These are phyloP conservation scores for Ladona fulva DNA, from an alignment of 1,140 invertebrate species.

Conservation along the genomic window DNA sequence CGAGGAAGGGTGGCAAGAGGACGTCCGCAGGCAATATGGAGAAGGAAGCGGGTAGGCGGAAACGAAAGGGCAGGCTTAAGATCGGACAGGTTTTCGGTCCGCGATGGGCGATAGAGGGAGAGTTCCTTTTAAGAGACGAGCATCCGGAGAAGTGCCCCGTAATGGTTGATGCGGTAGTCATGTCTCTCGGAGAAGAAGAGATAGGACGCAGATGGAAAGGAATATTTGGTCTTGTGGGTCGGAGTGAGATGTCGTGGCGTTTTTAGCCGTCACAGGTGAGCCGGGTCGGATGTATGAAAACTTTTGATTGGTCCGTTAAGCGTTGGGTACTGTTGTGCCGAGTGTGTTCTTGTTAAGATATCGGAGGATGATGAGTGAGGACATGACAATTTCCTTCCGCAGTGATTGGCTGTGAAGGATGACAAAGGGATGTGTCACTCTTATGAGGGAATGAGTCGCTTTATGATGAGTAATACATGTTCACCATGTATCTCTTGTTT, in stretches of 20 bases:
- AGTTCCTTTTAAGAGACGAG: background rate
- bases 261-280: constrained; percentile 1
- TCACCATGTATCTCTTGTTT: background rate
- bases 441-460: background rate
- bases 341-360: too few relatives aligned
- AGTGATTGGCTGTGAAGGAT: background rate
- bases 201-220: too few relatives aligned
- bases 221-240: background rate
- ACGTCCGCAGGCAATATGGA: background rate
- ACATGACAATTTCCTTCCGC: background rate
- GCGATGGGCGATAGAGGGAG: background rate
- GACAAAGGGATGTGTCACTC: background rate
- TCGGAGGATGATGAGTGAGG: background rate
- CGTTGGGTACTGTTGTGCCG: too few relatives aligned
- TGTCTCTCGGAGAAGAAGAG: background rate
- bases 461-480: background rate
- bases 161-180: background rate
- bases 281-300: background rate
- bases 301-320: background rate
- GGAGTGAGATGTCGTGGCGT: background rate
- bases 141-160: background rate
- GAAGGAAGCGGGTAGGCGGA: background rate
- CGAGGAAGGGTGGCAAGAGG: background rate
- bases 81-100: background rate
- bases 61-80: background rate